phyloP scores from a whole-genome alignment of 2,888 invertebrate genomes.

The Eurytoma adleriae region DNA sequence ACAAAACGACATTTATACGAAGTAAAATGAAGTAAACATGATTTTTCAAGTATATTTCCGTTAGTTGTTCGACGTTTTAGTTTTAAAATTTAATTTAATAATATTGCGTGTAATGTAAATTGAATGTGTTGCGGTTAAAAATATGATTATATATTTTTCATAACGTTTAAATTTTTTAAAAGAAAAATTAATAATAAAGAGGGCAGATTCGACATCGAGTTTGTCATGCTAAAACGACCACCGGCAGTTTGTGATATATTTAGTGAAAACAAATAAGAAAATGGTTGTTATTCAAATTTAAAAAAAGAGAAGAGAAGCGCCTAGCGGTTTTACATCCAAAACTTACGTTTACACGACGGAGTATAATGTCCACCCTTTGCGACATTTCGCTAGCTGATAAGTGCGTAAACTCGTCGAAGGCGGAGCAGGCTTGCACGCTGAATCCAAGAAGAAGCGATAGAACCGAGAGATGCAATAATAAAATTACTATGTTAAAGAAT shows the following conservation, averaged over 20 bases:
- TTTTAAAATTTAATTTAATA: too few relatives aligned
- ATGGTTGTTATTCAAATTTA: conserved; percentile 71
- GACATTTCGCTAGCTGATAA: conserved; percentile 45
- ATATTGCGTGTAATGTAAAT: too few relatives aligned
- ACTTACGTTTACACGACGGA: conserved; percentile 40
- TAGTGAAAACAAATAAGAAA: conserved; percentile 72
- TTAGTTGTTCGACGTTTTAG: background rate
- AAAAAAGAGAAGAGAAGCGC: conserved; percentile 64
- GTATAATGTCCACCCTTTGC: conserved; percentile 36
- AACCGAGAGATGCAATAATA: conserved; percentile 47
- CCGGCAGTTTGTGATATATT: conserved; percentile 76
- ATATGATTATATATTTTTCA: background rate
- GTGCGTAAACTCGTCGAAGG: conserved; percentile 43
- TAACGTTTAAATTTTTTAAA: background rate
- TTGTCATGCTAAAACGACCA: conserved; percentile 64
- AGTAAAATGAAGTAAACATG: background rate
- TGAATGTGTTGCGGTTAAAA: too few relatives aligned
- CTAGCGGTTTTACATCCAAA: conserved; percentile 72
- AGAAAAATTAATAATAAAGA: conserved; percentile 6
- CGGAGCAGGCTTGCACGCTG: conserved; percentile 1
- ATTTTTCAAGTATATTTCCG: background rate
- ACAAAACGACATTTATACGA: conserved; percentile 8
- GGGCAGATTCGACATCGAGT: conserved; percentile 60
- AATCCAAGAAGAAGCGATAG: background rate
- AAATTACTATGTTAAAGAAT: conserved; percentile 13